Conservation (phyloP, 2,113 vertebrate species). For the Entelurus aequoreus region DNA sequence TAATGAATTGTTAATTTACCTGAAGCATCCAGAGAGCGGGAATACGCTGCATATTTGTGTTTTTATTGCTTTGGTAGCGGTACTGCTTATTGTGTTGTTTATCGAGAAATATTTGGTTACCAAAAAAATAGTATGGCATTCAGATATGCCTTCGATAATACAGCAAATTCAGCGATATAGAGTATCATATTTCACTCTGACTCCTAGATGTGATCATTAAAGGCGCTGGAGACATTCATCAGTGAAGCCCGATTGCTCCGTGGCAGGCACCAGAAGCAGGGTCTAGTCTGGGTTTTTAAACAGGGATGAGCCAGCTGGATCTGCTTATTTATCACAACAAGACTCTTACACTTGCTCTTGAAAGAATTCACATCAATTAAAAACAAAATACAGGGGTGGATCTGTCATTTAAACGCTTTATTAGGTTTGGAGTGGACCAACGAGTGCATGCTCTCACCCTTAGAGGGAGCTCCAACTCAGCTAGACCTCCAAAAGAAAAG, state of each 20-base stretch:
- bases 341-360: conserved; percentile 23
- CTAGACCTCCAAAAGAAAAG: neutral
- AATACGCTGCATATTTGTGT: neutral
- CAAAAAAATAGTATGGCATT: neutral
- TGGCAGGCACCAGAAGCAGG: conserved; percentile 32
- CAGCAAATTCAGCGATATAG: neutral
- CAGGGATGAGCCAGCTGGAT: conserved; percentile 26
- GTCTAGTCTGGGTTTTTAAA: conserved; percentile 17
- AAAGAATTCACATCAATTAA: neutral
- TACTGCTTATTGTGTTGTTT: neutral
- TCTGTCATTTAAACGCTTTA: neutral
- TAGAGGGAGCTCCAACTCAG: conserved; percentile 57
- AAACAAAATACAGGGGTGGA: too few species aligned
- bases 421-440: neutral
- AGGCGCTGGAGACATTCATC: neutral
- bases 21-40: conserved; percentile 19
- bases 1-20: conserved; percentile 18
- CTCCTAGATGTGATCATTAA: neutral
- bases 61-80: neutral
- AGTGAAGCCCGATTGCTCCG: neutral
- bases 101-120: neutral
- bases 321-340: conserved; percentile 8
- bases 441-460: conserved; percentile 13
- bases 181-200: neutral
- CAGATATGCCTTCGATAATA: neutral